A percentile compares a stretch with the other conserved stretches of the same genome.
Evolutionary conservation across 2,888 invertebrate genomes (phyloP).

Genomic region (Nephrotoma flavescens): DNA sequence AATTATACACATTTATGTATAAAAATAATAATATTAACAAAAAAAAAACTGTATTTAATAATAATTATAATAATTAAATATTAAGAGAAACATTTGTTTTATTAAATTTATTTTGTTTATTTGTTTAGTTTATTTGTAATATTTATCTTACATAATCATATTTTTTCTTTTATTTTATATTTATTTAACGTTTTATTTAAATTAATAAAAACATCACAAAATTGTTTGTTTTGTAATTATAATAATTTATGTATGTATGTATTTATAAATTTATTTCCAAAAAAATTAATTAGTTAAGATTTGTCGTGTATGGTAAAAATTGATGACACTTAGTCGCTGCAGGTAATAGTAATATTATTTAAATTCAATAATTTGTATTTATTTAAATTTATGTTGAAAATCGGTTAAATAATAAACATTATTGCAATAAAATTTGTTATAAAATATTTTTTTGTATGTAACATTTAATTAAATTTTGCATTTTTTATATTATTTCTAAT

Average conservation of each 20-base stretch:
- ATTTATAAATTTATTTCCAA: not conserved
- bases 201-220: not conserved
- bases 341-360: not conserved
- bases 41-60: not conserved
- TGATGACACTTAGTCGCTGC: constrained; percentile 1
- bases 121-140: not conserved
- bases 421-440: not conserved
- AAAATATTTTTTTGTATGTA: not conserved
- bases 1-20: not conserved
- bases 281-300: not conserved
- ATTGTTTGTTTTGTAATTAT: not conserved
- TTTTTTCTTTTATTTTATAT: not conserved
- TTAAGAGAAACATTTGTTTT: not conserved
- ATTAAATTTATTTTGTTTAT: not conserved
- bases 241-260: not conserved
- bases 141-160: not conserved
- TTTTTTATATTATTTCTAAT: not conserved
- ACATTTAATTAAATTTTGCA: not conserved
- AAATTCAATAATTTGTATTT: not conserved
- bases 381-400: not conserved
- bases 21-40: not conserved
- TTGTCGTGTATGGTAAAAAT: not conserved
- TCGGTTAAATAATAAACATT: not conserved
- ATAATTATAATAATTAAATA: not conserved
- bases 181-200: not conserved